phyloP scores from a whole-genome alignment of 2,888 invertebrate species.

The Arctia plantaginis region DNA sequence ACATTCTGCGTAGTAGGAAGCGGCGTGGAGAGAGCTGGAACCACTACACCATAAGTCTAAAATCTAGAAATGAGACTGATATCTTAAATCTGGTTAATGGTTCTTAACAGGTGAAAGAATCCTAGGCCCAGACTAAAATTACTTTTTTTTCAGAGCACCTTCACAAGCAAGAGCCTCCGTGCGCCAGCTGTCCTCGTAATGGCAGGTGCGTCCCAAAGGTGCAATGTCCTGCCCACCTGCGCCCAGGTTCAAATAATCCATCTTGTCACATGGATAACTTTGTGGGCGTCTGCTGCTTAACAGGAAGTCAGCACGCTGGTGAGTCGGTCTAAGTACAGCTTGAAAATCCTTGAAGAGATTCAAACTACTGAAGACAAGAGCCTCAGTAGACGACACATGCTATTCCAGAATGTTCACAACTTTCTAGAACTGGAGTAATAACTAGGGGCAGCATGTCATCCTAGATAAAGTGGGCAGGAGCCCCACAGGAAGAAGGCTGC shows the following conservation, averaged over 20 bases:
- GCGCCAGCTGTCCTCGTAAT: conserved; percentile 77
- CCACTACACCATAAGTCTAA: no score
- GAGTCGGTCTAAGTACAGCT: conserved; percentile 2
- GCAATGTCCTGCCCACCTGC: conserved; percentile 89
- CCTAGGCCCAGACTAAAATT: background rate
- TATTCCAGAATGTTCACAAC: no score
- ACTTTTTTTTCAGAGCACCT: conserved; percentile 53
- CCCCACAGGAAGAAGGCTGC: no score
- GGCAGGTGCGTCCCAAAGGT: conserved; percentile 88
- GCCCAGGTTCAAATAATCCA: conserved; percentile 71
- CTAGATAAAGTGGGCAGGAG: no score
- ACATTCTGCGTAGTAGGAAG: no score
- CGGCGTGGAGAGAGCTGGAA: no score
- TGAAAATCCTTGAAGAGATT: background rate
- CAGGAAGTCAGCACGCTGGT: conserved; percentile 87
- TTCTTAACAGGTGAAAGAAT: background rate
- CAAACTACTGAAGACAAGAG: no score
- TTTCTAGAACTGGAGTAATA: no score
- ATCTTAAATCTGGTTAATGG: no score
- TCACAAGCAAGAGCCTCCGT: conserved; percentile 64
- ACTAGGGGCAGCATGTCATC: no score
- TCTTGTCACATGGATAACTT: conserved; percentile 80
- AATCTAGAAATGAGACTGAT: no score
- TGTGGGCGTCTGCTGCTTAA: conserved; percentile 88
- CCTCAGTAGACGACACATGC: no score